A percentile compares a stretch with the other conserved stretches of the same genome.
Evolutionary conservation across 2,113 vertebrate species (phyloP).

Genomic region (Pollimyrus isidori): DNA sequence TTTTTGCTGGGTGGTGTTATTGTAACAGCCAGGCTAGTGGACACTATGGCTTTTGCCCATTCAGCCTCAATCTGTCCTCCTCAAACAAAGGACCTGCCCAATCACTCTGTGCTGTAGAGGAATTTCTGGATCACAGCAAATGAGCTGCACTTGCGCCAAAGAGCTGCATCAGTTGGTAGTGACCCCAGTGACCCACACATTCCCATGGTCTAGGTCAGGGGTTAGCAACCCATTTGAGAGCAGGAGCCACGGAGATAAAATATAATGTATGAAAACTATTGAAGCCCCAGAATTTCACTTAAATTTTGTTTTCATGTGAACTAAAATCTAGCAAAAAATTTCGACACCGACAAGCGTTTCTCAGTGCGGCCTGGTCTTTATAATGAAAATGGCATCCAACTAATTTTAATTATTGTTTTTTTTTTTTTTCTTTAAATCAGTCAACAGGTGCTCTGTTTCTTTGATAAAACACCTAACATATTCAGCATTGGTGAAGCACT

Average conservation of each 20-base stretch:
- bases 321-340: no score
- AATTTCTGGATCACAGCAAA: background rate
- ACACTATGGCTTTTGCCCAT: background rate
- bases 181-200: background rate
- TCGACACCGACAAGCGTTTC: background rate
- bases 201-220: background rate
- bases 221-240: background rate
- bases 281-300: background rate
- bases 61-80: background rate
- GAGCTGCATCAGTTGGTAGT: background rate
- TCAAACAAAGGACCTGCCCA: background rate
- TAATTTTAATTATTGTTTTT: background rate
- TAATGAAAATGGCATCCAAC: background rate
- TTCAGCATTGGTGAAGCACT: background rate
- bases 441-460: background rate
- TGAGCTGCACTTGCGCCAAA: background rate
- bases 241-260: background rate
- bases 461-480: background rate
- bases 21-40: background rate
- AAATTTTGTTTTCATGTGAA: no score
- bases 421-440: background rate
- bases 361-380: background rate
- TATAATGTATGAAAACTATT: background rate
- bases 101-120: background rate
- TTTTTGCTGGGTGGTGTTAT: conserved; percentile 28